Evolutionary conservation across 2,797 vertebrate genomes (phyloP), one percentile per base, ranked within the genome.

Genomic region (Smutsia gigantea): DNA sequence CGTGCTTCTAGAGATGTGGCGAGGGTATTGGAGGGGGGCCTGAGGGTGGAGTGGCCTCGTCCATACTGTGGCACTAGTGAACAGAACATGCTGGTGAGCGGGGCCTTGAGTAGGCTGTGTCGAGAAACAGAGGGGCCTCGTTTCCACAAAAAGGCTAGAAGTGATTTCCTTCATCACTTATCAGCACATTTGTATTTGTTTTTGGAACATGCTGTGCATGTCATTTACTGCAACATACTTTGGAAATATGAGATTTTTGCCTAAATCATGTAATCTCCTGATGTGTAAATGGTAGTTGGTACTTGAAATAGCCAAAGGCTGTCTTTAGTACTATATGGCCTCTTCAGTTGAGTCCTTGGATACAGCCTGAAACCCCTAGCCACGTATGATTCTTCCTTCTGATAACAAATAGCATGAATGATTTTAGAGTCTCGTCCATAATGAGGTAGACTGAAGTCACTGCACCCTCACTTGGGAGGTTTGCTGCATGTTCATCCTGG

Each of bases 181-280:
- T 85, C 53, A 79, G 12, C 13, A 94, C 39, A 77, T 53, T 74
- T 53, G 14, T 59, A 25, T 74, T 93, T 86, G 51, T 81, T 84
- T 84, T 63, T 79, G n/a, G 31, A 92, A 69, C 19, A 63, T 42
- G 5, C 29, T 0, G 71, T 46, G 31, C 34, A 55, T 86, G 10
- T 37, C 57, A 31, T 87, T 91, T 90, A 18, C 31, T 92, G 19
- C 66, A n/a, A 61, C 34, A 86, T 64, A 51, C 37, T 86, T 89
- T 63, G 74, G 31, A 89, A 93, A 83, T 39, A 78, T 13, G 55
- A 88, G 53, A n/a, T 31, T 97, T 85, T 94, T 96, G 31, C 66
- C 49, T 59, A 77, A 89, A 72, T 84, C 57, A 63, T 57, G 66
- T 87, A 57, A 19, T 78, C 55, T 95, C 4, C 34, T 87, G 51